phyloP scores from a whole-genome alignment of 2,797 vertebrate genomes.

The Pelochelys cantorii region DNA sequence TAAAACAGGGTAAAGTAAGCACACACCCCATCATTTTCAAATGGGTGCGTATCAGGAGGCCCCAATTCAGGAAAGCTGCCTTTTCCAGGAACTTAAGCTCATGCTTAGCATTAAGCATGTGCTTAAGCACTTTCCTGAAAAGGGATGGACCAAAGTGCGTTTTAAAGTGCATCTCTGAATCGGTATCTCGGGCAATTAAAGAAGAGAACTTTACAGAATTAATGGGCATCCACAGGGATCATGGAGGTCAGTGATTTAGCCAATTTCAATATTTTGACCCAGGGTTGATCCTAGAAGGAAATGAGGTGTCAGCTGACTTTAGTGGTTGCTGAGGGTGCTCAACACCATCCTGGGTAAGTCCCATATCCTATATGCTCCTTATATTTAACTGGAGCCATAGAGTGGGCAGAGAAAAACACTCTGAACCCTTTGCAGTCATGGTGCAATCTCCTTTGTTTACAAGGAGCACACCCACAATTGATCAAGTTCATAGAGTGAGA shows the following conservation, averaged over 20 bases:
- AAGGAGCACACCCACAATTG: neutral
- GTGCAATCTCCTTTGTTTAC: neutral
- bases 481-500: neutral
- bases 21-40: constrained; percentile 16
- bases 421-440: neutral
- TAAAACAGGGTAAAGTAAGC: constrained; percentile 10
- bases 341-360: no score
- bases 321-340: neutral
- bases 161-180: neutral
- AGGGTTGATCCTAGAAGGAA: neutral
- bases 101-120: neutral
- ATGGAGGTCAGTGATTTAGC: neutral
- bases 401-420: neutral
- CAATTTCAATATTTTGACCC: neutral
- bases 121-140: neutral
- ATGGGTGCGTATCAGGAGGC: neutral
- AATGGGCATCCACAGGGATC: neutral
- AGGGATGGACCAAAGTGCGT: neutral
- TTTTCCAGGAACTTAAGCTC: neutral
- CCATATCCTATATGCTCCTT: neutral
- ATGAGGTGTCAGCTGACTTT: neutral
- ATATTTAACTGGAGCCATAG: neutral
- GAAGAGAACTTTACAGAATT: neutral
- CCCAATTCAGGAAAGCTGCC: neutral
- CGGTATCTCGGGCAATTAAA: neutral